Evolutionary conservation across 2,888 invertebrate species (phyloP).

Genomic region (Chironomus tentans): DNA sequence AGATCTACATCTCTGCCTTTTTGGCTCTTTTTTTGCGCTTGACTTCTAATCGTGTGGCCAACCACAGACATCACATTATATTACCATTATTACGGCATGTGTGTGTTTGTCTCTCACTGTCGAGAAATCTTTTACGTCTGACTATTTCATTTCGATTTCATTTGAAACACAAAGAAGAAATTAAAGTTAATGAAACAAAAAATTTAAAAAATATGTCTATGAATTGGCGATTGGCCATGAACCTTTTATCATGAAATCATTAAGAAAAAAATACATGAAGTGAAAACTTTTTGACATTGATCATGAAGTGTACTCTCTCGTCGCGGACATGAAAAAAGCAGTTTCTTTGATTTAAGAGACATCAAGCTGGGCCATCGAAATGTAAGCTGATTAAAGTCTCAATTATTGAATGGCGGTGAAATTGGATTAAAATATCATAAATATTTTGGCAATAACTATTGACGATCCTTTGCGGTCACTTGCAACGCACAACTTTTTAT

Average conservation of each 20-base stretch:
- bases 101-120: background rate
- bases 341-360: background rate
- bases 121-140: background rate
- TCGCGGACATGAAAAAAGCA: too few relatives aligned
- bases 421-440: conserved; percentile 21
- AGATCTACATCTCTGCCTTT: background rate
- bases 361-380: conserved; percentile 8
- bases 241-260: conserved; percentile 5
- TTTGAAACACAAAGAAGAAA: background rate
- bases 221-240: conserved; percentile 15
- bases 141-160: background rate
- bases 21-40: background rate
- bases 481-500: too few relatives aligned
- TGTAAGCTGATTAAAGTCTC: conserved; percentile 26
- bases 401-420: conserved; percentile 14
- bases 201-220: background rate
- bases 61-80: background rate
- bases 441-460: conserved; percentile 20
- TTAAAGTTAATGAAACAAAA: too few relatives aligned
- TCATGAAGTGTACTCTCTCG: background rate
- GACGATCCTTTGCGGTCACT: background rate
- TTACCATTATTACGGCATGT: background rate
- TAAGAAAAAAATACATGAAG: conserved; percentile 14
- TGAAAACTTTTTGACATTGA: conserved; percentile 26
- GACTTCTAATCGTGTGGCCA: background rate